These are phyloP conservation scores for Drosophila mulleri DNA, from an alignment of 2,888 invertebrate species.

Conservation along the genomic window DNA sequence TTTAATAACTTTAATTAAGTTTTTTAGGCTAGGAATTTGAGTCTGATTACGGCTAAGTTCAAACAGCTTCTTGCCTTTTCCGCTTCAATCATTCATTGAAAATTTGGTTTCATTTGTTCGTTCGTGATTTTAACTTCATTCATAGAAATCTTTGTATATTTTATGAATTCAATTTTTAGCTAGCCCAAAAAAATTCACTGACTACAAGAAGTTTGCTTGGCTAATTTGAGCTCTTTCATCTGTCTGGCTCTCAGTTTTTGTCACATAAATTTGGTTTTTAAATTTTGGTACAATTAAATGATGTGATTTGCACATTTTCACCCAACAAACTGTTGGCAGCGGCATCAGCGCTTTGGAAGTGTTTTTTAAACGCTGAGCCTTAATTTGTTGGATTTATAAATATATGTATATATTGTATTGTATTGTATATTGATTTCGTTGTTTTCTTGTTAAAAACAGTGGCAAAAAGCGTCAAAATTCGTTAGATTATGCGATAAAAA, in stretches of 20 bases:
- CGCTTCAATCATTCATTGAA: slow-evolving; percentile 13
- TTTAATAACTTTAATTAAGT: slow-evolving; percentile 77
- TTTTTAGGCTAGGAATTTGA: slow-evolving; percentile 46
- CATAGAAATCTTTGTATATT: slow-evolving; percentile 68
- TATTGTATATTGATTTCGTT: slow-evolving; percentile 24
- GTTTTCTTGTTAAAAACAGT: slow-evolving; percentile 65
- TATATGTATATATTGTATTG: slow-evolving; percentile 33
- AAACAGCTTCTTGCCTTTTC: slow-evolving; percentile 19
- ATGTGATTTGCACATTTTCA: slow-evolving; percentile 77
- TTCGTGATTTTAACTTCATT: slow-evolving; percentile 50
- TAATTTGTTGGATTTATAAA: slow-evolving; percentile 51
- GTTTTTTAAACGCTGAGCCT: slow-evolving; percentile 62
- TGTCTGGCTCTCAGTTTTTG: slow-evolving; percentile 37
- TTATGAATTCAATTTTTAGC: slow-evolving; percentile 44
- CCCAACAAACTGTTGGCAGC: slow-evolving; percentile 39
- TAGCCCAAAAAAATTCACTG: slow-evolving; percentile 65
- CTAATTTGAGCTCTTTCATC: slow-evolving; percentile 60
- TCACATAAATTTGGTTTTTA: slow-evolving; percentile 69
- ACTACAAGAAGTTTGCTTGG: slow-evolving; percentile 51
- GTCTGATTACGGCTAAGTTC: slow-evolving; percentile 29
- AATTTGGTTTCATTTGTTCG: slow-evolving; percentile 10
- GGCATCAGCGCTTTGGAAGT: slow-evolving; percentile 67
- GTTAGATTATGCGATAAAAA: slow-evolving; percentile 78
- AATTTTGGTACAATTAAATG: slow-evolving; percentile 77
- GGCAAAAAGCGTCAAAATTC: slow-evolving; percentile 80